A percentile compares a stretch with the other conserved stretches of the same genome.
phyloP scores from a whole-genome alignment of 2,113 vertebrate species.

The Brachionichthys hirsutus region DNA sequence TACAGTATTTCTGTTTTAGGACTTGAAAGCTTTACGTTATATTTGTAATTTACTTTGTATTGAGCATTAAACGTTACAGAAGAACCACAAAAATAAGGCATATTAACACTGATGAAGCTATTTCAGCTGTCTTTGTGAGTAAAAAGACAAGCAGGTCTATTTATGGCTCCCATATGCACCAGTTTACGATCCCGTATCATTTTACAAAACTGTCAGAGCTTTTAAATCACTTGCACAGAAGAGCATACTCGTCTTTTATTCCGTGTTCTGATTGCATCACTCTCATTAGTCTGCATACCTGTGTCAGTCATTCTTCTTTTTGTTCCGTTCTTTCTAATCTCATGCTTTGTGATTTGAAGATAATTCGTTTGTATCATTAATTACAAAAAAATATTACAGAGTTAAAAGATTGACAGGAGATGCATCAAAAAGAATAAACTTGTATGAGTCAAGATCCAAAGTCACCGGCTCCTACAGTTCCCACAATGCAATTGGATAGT shows the following conservation, averaged over 20 bases:
- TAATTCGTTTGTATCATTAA: not conserved
- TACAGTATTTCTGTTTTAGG: not conserved
- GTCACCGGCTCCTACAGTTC: conserved; percentile 16
- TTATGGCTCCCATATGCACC: conserved; percentile 1
- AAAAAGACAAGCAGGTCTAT: conserved; percentile 6
- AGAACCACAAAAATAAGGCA: too few relatives aligned
- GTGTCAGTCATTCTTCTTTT: not conserved
- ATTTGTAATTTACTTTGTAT: too few relatives aligned
- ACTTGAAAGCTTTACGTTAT: too few relatives aligned
- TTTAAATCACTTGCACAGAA: not conserved
- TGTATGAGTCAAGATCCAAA: conserved; percentile 32
- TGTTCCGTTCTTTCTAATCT: not conserved
- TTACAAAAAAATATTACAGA: not conserved
- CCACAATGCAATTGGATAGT: conserved; percentile 19
- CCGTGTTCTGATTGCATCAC: not conserved
- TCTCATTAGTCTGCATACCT: not conserved
- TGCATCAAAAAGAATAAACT: not conserved
- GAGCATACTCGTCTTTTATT: not conserved
- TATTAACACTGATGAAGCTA: too few relatives aligned
- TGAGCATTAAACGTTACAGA: too few relatives aligned
- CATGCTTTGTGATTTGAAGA: not conserved
- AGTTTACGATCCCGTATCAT: not conserved
- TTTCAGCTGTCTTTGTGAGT: too few relatives aligned
- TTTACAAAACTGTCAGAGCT: not conserved
- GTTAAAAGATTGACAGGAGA: not conserved